Percentiles rank a stretch among this genome's conserved stretches.
These are phyloP conservation scores for Drosophila macrospina DNA, from an alignment of 2,888 invertebrate species.

Conservation along the genomic window DNA sequence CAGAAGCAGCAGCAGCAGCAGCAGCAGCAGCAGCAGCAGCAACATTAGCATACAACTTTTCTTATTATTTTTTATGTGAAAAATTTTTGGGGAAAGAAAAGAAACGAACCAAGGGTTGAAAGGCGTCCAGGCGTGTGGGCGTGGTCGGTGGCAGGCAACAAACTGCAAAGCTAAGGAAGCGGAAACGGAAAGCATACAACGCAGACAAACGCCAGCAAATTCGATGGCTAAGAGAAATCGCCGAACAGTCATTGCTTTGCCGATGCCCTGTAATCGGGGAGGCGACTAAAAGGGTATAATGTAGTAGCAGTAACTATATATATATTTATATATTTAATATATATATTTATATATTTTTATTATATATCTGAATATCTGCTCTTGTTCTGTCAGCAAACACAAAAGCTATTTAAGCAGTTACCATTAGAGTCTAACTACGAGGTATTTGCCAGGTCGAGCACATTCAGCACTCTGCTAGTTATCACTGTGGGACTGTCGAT, in stretches of 20 bases:
- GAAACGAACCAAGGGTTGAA: slow-evolving; percentile 49
- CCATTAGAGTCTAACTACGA: not conserved
- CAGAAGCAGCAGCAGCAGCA: slow-evolving; percentile 52
- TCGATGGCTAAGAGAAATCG: slow-evolving; percentile 59
- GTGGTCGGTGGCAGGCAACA: slow-evolving; percentile 46
- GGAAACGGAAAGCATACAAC: slow-evolving; percentile 79
- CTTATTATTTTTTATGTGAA: slow-evolving; percentile 80
- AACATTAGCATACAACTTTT: slow-evolving; percentile 79
- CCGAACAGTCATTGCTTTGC: slow-evolving; percentile 35
- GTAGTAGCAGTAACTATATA: no score
- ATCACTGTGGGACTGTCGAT: slow-evolving; percentile 45
- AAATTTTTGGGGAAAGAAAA: slow-evolving; percentile 61
- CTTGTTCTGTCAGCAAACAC: not conserved
- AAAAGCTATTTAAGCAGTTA: not conserved
- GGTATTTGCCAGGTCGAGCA: slow-evolving; percentile 2
- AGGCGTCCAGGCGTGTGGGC: slow-evolving; percentile 11
- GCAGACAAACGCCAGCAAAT: slow-evolving; percentile 76
- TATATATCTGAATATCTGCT: not conserved
- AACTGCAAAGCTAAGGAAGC: slow-evolving; percentile 79
- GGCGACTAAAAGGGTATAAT: no score
- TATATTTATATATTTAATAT: no score
- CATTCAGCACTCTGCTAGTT: slow-evolving; percentile 4
- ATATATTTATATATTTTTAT: no score
- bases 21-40: slow-evolving; percentile 62
- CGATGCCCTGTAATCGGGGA: slow-evolving; percentile 13